A percentile compares a stretch with the other conserved stretches of the same genome.
Conservation (phyloP, 1,140 invertebrate genomes). For the Drosophila aff. region DNA sequence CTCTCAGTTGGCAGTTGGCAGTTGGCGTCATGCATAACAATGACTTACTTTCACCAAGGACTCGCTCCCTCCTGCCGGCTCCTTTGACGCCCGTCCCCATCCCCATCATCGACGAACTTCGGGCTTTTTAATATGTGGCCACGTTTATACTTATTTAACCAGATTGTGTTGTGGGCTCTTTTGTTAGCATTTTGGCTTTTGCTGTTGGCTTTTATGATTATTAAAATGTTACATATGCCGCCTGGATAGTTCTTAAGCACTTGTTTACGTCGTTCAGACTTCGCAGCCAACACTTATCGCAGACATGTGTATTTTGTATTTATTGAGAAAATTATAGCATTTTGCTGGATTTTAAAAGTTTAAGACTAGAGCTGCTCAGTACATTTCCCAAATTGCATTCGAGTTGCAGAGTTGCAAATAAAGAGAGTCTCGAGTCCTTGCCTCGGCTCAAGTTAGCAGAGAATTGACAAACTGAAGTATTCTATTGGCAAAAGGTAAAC, state of each 20-base stretch:
- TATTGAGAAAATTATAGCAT: not conserved
- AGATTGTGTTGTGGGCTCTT: constrained; percentile 49
- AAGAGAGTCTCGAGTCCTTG: not conserved
- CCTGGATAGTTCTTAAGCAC: constrained; percentile 10
- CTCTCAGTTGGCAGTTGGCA: constrained; percentile 62
- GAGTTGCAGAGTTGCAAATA: not conserved
- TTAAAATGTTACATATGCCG: constrained; percentile 74
- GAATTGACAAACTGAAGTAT: constrained; percentile 12
- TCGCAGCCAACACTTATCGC: not conserved
- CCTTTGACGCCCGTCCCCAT: constrained; percentile 1
- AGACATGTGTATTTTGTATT: not conserved
- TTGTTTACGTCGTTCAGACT: constrained; percentile 1
- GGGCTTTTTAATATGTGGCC: constrained; percentile 72
- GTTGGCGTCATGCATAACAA: constrained; percentile 79
- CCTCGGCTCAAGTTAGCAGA: not conserved
- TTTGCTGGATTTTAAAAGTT: not conserved
- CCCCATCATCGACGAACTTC: constrained; percentile 14
- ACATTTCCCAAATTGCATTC: not conserved
- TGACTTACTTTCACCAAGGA: constrained; percentile 62
- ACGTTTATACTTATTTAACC: constrained; percentile 60
- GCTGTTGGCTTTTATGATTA: constrained; percentile 77
- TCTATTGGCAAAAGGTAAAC: constrained; percentile 16
- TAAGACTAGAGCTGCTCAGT: not conserved
- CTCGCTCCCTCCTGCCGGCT: constrained; percentile 6
- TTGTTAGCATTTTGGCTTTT: constrained; percentile 45